Evolutionary conservation across 2,113 vertebrate species (phyloP).

Genomic region (Ploceus nigricollis): DNA sequence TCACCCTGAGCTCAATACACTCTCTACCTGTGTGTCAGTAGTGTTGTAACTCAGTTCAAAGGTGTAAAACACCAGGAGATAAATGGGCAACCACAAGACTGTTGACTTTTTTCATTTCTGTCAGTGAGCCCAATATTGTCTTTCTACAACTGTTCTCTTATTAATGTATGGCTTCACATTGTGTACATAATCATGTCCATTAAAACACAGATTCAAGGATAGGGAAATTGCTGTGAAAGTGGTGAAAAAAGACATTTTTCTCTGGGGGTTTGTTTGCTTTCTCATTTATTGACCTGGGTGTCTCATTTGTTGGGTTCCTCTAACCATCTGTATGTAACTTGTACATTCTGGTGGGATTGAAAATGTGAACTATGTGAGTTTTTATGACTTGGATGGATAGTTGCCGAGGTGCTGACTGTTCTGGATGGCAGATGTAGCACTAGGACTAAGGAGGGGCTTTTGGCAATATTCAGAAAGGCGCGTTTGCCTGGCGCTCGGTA

Average conservation of each 20-base stretch:
- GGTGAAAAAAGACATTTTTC: not conserved
- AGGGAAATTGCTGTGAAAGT: not conserved
- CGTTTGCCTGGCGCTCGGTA: not conserved
- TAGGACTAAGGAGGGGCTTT: not conserved
- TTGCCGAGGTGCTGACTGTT: not conserved
- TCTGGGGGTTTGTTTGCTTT: not conserved
- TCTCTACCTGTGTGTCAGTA: not conserved
- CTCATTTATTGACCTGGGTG: constrained; percentile 4
- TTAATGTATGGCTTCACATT: not conserved
- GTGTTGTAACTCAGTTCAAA: not conserved
- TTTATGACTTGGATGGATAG: not conserved
- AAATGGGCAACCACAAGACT: not conserved
- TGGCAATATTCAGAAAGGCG: not conserved
- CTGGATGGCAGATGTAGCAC: constrained; percentile 53
- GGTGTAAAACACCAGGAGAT: not conserved
- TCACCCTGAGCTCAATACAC: not conserved
- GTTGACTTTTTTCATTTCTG: not conserved
- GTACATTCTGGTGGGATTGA: not conserved
- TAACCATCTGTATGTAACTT: constrained; percentile 32
- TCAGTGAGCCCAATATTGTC: not conserved
- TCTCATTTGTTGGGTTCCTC: constrained; percentile 35
- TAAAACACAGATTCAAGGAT: not conserved
- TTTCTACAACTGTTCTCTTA: not conserved
- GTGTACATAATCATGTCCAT: not conserved
- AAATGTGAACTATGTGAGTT: constrained; percentile 32